Conservation (phyloP, 2,888 invertebrate species). For the Laspeyria flexula region DNA sequence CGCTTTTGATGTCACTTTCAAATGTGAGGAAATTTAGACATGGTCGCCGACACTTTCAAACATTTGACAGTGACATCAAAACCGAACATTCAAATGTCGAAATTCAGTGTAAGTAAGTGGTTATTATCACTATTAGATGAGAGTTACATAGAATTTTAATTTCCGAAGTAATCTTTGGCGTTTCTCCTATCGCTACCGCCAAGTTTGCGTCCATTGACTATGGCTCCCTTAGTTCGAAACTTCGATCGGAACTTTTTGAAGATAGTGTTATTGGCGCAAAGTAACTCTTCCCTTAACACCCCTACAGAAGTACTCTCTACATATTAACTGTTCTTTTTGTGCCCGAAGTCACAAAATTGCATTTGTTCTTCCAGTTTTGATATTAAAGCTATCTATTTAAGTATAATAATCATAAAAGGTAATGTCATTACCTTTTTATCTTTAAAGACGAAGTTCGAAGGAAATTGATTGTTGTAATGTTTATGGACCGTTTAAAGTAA, state of each 20-base stretch:
- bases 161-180: not conserved
- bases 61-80: too few species aligned
- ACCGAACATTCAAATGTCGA: too few species aligned
- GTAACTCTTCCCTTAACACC: slow-evolving; percentile 5
- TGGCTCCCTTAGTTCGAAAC: slow-evolving; percentile 1
- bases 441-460: not conserved
- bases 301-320: slow-evolving; percentile 2
- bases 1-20: too few species aligned
- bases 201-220: not conserved
- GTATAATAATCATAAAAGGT: slow-evolving; percentile 3
- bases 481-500: not conserved
- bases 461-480: slow-evolving; percentile 9
- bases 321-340: slow-evolving; percentile 14
- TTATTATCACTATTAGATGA: too few species aligned
- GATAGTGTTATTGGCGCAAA: slow-evolving; percentile 18
- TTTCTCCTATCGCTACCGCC: not conserved
- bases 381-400: slow-evolving; percentile 4
- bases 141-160: not conserved
- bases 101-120: too few species aligned
- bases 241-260: slow-evolving; percentile 24
- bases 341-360: not conserved
- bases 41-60: too few species aligned
- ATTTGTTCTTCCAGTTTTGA: slow-evolving; percentile 1
- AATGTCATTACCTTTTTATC: not conserved
- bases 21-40: too few species aligned